Evolutionary conservation across 2,797 vertebrate species (phyloP).

Genomic region (Huso huso): DNA sequence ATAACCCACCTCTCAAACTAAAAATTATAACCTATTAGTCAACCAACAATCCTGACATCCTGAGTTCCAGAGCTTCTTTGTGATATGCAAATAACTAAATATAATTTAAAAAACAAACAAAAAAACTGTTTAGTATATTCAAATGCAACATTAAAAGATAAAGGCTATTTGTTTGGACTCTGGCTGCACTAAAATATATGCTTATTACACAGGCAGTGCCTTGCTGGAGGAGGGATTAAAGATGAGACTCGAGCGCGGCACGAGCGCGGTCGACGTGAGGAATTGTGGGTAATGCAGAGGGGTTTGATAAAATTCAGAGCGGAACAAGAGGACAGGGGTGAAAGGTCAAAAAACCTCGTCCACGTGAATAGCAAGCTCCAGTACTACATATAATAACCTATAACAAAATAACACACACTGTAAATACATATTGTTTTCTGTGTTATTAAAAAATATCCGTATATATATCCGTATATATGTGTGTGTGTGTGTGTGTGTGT

Average conservation of each 20-base stretch:
- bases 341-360: constrained; percentile 78
- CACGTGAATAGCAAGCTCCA: constrained; percentile 54
- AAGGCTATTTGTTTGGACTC: no score
- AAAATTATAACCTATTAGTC: no score
- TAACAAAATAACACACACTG: not conserved
- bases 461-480: not conserved
- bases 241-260: constrained; percentile 40
- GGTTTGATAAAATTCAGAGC: constrained; percentile 56
- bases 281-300: constrained; percentile 57
- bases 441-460: not conserved
- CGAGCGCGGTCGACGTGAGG: constrained; percentile 49
- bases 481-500: no score
- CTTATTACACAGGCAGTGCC: no score
- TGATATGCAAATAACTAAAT: no score
- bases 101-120: no score
- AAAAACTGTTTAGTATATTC: no score
- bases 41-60: no score
- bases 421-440: not conserved
- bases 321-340: constrained; percentile 71
- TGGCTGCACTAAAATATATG: no score
- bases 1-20: no score
- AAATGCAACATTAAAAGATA: no score
- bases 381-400: not conserved
- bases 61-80: no score
- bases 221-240: constrained; percentile 26